phyloP scores from a whole-genome alignment of 2,888 invertebrate species.

The Phasia obesa region DNA sequence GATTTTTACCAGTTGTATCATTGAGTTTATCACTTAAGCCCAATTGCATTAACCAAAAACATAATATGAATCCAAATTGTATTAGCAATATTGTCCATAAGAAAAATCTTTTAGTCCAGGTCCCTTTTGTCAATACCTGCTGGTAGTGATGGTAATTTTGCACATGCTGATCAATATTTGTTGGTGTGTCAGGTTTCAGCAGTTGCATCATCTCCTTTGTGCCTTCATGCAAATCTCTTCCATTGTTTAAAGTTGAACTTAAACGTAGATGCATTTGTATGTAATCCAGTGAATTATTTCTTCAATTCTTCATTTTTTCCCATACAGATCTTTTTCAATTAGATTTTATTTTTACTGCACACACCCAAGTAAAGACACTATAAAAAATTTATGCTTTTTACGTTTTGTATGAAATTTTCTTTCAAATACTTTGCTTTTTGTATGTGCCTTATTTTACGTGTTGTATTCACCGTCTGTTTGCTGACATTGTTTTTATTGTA shows the following conservation, averaged over 20 bases:
- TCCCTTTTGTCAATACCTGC: slow-evolving; percentile 62
- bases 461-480: slow-evolving; percentile 54
- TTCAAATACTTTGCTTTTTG: slow-evolving; percentile 49
- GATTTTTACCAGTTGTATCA: slow-evolving; percentile 55
- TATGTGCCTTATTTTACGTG: slow-evolving; percentile 49
- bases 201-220: slow-evolving; percentile 59
- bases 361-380: slow-evolving; percentile 63
- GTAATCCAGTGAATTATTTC: neutral
- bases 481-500: slow-evolving; percentile 51
- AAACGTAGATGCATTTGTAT: slow-evolving; percentile 68
- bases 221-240: slow-evolving; percentile 38
- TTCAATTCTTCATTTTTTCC: slow-evolving; percentile 58
- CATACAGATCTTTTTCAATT: slow-evolving; percentile 19
- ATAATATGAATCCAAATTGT: slow-evolving; percentile 79
- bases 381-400: slow-evolving; percentile 54
- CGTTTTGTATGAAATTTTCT: slow-evolving; percentile 57
- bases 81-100: slow-evolving; percentile 79
- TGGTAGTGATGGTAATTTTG: slow-evolving; percentile 38
- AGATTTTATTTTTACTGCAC: slow-evolving; percentile 62
- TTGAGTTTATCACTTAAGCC: slow-evolving; percentile 65
- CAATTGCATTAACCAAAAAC: slow-evolving; percentile 79
- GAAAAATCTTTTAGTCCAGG: slow-evolving; percentile 77
- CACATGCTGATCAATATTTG: slow-evolving; percentile 13
- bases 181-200: slow-evolving; percentile 23
- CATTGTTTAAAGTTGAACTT: slow-evolving; percentile 45